phyloP scores from a whole-genome alignment of 2,888 invertebrate species.

The Mamestra brassicae region DNA sequence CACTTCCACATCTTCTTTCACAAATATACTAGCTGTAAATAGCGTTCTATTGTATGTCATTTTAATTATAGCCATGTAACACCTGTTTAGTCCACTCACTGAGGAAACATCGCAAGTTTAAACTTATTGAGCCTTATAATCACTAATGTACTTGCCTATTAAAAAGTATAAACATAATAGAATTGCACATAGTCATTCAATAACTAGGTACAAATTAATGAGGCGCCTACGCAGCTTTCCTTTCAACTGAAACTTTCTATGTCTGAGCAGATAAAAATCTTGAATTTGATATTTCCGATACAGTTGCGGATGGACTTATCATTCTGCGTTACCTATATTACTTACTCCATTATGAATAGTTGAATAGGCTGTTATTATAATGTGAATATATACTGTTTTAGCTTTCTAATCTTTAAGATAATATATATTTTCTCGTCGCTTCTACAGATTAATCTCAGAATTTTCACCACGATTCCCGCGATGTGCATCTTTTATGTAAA shows the following conservation, averaged over 20 bases:
- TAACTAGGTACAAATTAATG: slow-evolving; percentile 45
- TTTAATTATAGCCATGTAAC: background rate
- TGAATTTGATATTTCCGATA: slow-evolving; percentile 48
- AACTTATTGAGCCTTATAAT: background rate
- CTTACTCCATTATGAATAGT: slow-evolving; percentile 13
- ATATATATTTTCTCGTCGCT: slow-evolving; percentile 3
- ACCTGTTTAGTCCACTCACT: background rate
- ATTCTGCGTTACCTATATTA: slow-evolving; percentile 24
- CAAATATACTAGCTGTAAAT: slow-evolving; percentile 2
- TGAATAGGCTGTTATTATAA: slow-evolving; percentile 2
- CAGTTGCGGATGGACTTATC: slow-evolving; percentile 13
- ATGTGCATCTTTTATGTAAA: slow-evolving; percentile 35
- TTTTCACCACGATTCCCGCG: slow-evolving; percentile 17
- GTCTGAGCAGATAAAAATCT: slow-evolving; percentile 46
- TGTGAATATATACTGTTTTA: background rate
- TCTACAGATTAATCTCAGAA: slow-evolving; percentile 10
- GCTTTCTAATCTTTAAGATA: slow-evolving; percentile 15
- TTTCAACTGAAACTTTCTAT: slow-evolving; percentile 53
- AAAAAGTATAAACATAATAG: background rate
- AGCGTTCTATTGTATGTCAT: background rate
- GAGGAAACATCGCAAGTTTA: slow-evolving; percentile 5
- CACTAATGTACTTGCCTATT: background rate
- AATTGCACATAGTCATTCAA: slow-evolving; percentile 21
- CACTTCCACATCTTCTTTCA: slow-evolving; percentile 12
- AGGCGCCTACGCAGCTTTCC: slow-evolving; percentile 41